Evolutionary conservation across 1,140 invertebrate species (phyloP), one percentile per base, ranked within the genome.

Genomic region (Drosophila athabasca): DNA sequence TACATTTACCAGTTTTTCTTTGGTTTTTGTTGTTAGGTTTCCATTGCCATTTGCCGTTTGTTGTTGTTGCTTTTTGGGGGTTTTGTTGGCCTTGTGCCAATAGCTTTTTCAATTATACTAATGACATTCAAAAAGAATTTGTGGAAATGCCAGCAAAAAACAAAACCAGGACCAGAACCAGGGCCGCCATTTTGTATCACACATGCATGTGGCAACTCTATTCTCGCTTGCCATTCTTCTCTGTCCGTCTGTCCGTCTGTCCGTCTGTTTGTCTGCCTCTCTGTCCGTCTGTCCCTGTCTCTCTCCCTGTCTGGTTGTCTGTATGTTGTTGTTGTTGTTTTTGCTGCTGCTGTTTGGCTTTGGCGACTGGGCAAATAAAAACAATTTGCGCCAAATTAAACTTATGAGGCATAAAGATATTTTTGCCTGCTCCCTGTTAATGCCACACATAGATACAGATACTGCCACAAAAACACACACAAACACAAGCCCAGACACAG

Each of bases 321-420:
- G 39, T 29, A 19, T 29, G 35, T 70, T 44, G 45, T 53, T 62
- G 62, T 5, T 39, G 39, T 59, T 46, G 11, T 50, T 60, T 64
- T 60, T 62, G 77, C 67, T 65, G 67, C 72, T 83, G 46, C 17
- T 52, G 46, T 53, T 67, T 81, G 76, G 74, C 81, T 67, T 75
- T 88, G 83, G 79, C 83, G 79, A 66, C 81, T 72, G 73, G 66
- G 82, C 82, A 85, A 88, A 87, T 79, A 88, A 87, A 88, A 87
- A 88, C 82, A 87, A 87, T 87, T 87, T 87, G 75, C 82, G 82
- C 79, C 82, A 87, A 87, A 87, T 87, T 87, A 87, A 87, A 87
- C 83, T 87, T 87, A 87, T 87, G 82, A 87, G 82, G 82, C 82
- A 87, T 87, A 87, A 87, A 88, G 83, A 87, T 87, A 87, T 87